Conservation (phyloP, 2,888 invertebrate species). For the Pimpla rufipes region DNA sequence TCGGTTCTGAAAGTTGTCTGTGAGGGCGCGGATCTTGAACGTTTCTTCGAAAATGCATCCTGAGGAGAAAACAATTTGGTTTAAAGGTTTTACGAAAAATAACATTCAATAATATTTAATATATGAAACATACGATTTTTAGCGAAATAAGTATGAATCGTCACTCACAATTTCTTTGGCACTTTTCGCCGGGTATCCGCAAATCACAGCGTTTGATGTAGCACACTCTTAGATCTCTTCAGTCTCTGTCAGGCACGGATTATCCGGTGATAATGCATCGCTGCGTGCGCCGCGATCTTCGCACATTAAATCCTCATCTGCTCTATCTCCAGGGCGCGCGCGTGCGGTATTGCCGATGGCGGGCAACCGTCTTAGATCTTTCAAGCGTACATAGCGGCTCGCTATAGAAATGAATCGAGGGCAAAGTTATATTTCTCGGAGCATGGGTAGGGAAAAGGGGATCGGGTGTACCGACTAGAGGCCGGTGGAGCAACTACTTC, state of each 20-base stretch:
- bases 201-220: background rate
- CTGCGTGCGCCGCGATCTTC: conserved; percentile 11
- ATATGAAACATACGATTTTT: too few species aligned
- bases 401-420: conserved; percentile 61
- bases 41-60: too few species aligned
- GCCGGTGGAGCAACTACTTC: conserved; percentile 62
- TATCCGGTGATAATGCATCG: background rate
- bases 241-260: background rate
- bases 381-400: conserved; percentile 51
- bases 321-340: background rate
- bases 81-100: too few species aligned
- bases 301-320: conserved; percentile 62
- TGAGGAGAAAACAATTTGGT: too few species aligned
- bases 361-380: conserved; percentile 58
- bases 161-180: background rate
- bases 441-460: conserved; percentile 11
- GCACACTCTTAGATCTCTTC: background rate
- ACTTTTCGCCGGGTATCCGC: background rate
- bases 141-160: too few species aligned
- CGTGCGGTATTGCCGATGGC: conserved; percentile 26
- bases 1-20: background rate
- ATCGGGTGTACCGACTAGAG: conserved; percentile 50
- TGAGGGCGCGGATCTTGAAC: background rate
- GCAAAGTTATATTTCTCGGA: conserved; percentile 67
- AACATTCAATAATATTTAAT: too few species aligned